Evolutionary conservation across 1,140 invertebrate genomes (phyloP), one percentile per base, ranked within the genome.

Genomic region (Phymastichus coffea): DNA sequence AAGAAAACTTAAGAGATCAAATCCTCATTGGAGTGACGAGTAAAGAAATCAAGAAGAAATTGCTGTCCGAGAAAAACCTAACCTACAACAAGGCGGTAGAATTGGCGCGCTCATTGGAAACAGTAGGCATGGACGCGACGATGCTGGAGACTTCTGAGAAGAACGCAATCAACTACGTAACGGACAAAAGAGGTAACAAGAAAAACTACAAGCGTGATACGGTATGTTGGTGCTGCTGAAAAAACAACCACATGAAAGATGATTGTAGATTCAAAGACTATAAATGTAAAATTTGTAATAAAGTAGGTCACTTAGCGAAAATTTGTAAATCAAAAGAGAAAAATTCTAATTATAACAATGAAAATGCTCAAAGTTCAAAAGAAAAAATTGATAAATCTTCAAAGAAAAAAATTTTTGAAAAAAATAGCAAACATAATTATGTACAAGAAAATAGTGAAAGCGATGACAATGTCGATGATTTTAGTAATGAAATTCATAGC

Each of bases 1-100:
- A 72, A 4, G 66, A 63, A 8, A 41, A 26, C 15, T 33, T 75
- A 15, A 41, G 68, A 47, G 70, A 77, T 52, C 65, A 67, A 57
- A 72, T 75, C 38, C 64, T 75, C 0, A 70, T 65, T 60, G 68
- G 72, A 4, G 46, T 75, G n/a, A 47, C 43, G 15, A 64, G 52
- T 17, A 66, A 65, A 4, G 38, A 60, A 2, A 46, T 66, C 6
- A 61, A 69, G 33, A 65, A 64, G n/a, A 30, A 63, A 9, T 47
- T 74, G 0, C 49, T 69, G 3, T 37, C 63, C 26, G 68, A 70
- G 41, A 61, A 64, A 26, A 48, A 66, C 9, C 44, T 66, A 4
- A 58, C 67, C 14, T 69, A 68, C 33, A 55, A 58, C 0, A 63
- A 65, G 46, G 66, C 64, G 9, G 44, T 69, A 3, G 66, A 73